Evolutionary conservation across 1,140 invertebrate genomes (phyloP).

Genomic region (Caenorhabditis brenneri): DNA sequence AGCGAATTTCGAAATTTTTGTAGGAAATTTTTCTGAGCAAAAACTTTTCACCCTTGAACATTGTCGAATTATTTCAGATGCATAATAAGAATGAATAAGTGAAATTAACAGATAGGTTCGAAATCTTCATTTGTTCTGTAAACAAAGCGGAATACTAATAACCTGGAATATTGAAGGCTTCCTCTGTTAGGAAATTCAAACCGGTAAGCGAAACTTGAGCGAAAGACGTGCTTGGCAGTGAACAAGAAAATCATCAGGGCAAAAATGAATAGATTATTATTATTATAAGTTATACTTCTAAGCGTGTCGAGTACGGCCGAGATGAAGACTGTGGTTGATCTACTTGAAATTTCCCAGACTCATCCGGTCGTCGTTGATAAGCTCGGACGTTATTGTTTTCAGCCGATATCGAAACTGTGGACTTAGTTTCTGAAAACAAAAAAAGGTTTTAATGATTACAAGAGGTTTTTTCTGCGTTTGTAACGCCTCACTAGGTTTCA

Average conservation of each 20-base stretch:
- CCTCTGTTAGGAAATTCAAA: not conserved
- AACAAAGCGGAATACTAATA: too few relatives aligned
- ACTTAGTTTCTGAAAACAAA: not conserved
- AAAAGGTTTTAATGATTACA: not conserved
- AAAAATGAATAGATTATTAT: too few relatives aligned
- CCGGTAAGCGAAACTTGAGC: slow-evolving; percentile 3
- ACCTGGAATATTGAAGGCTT: too few relatives aligned
- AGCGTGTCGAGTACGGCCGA: not conserved
- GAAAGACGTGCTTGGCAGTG: slow-evolving; percentile 14
- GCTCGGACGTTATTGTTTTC: slow-evolving; percentile 33
- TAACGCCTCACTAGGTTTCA: too few relatives aligned
- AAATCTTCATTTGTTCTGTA: too few relatives aligned
- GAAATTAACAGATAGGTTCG: too few relatives aligned
- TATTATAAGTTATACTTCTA: slow-evolving; percentile 11
- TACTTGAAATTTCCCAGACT: not conserved
- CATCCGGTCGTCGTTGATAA: slow-evolving; percentile 7
- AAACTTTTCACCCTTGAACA: too few relatives aligned
- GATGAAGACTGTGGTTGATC: not conserved
- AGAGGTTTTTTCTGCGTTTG: too few relatives aligned
- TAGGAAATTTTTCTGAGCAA: too few relatives aligned
- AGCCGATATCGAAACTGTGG: not conserved
- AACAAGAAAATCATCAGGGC: not conserved
- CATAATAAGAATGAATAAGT: too few relatives aligned
- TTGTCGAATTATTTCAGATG: too few relatives aligned
- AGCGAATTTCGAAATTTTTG: too few relatives aligned